Evolutionary conservation across 2,113 vertebrate species (phyloP).

Genomic region (Callionymus lyra): DNA sequence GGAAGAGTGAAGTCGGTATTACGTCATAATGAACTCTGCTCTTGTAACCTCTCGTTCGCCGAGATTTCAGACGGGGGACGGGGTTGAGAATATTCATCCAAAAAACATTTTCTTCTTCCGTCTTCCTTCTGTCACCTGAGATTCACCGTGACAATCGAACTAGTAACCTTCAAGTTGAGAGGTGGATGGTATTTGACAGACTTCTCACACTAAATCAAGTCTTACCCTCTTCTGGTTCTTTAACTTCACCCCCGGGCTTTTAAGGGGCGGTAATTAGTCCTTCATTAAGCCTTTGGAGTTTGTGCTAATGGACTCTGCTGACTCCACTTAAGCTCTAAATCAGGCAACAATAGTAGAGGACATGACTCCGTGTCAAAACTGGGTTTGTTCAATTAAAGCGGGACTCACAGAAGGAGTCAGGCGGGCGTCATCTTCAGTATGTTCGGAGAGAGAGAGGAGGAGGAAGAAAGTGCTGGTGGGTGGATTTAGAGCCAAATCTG

Average conservation of each 20-base stretch:
- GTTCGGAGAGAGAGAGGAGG: background rate
- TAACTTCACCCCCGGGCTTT: constrained; percentile 30
- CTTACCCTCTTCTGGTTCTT: constrained; percentile 15
- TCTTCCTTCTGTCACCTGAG: constrained; percentile 1
- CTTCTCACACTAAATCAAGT: constrained; percentile 39
- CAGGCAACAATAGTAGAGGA: constrained; percentile 33
- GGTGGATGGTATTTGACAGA: constrained; percentile 38
- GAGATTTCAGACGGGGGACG: no score
- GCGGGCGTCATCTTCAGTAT: constrained; percentile 15
- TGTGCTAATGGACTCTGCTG: constrained; percentile 55
- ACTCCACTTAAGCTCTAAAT: constrained; percentile 56
- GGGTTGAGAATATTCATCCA: no score
- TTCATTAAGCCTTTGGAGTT: constrained; percentile 56
- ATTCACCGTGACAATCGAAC: constrained; percentile 2
- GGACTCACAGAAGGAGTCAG: constrained; percentile 22
- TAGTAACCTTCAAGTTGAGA: constrained; percentile 26
- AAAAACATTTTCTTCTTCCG: background rate
- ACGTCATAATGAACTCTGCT: no score
- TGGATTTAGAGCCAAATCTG: constrained; percentile 20
- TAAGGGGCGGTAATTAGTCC: constrained; percentile 55
- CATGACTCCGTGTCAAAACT: constrained; percentile 40
- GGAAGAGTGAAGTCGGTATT: no score
- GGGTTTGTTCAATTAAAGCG: constrained; percentile 50
- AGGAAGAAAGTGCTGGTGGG: constrained; percentile 4
- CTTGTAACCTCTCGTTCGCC: no score